Evolutionary conservation across 2,113 vertebrate genomes (phyloP), one percentile per base, ranked within the genome.

Genomic region (Ictidomys tridecemlineatus): DNA sequence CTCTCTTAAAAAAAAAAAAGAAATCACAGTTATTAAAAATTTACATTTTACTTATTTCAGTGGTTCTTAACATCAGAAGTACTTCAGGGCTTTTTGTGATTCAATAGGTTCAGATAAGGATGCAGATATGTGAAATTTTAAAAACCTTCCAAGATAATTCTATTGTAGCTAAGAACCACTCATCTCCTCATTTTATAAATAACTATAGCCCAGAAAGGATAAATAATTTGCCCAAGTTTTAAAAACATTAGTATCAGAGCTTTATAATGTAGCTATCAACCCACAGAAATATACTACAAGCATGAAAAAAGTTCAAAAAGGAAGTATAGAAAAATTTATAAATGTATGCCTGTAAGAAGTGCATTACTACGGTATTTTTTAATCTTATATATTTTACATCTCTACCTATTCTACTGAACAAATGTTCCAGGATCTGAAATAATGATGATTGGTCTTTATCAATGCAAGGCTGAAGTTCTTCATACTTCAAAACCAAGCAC

Each of bases 191-290:
- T 63, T 42, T 92, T 63, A 88, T 61, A 92, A 88, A 56, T 73
- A 58, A 96, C 51, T 65, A 77, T 28, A 92, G 34, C 14, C 32
- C 32, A 85, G 13, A 93, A 79, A 86, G 4, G 6, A 39, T 61
- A 69, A 93, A 78, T 70, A 96, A 79, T 37, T 83, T 74, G 37
- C 61, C 72, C 48, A 92, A 80, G n/a, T 8, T 58, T 28, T 58
- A 39, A 67, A 70, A 53, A 63, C 70, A 82, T n/a, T 37, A 85
- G 2, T 45, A 69, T n/a, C 77, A 87, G 72, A 48, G n/a, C 30
- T 93, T 93, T 94, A 85, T 58, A 89, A 76, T 51, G 67, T 93
- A 87, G 42, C 37, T 88, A 58, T 95, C 73, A 91, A 69, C 5
- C 14, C 12, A 89, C 24, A 92, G 67, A 95, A 63, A 56, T 70